Base-by-base conservation (phyloP, 2,797 vertebrate genomes). In the Pelodytes ibericus region DNA sequence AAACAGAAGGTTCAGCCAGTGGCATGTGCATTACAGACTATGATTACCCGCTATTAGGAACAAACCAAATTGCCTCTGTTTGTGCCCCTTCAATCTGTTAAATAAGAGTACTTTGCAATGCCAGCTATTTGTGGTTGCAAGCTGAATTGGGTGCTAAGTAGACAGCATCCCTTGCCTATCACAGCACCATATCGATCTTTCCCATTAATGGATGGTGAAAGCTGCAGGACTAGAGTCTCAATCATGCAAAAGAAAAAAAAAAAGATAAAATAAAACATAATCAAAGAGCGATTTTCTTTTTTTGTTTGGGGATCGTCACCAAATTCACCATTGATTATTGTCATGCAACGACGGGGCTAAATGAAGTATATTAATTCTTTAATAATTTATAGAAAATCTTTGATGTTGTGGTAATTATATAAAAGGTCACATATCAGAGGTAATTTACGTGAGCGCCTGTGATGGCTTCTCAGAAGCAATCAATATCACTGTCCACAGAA, bases 381-480 rank as follows among this genome's bases (percentile, higher is more conserved):
- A 96, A 97, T 96, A 96, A 98, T 98, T 97, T 95, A 98, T 97
- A 94, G 94, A 92, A 94, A 92, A 93, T 92, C 91, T 94, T 89
- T 92, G 94, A 96, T 96, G 94, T 95, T 94, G 89, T 92, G 90
- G 95, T 98, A 96, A 98, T 97, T 96, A 95, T 93, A 96, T 98
- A 96, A 97, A 95, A 96, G 95, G 96, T 97, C 96, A 97, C 96
- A 96, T 96, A 95, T 98, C 96, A 98, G 96, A 98, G 95, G 95
- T 95, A 96, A 97, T 98, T 96, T 97, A 94, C 94, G 93, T 94
- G 94, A 96, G 92, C 94, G 95, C 95, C 94, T 94, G 94, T 94
- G 94, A 97, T 97, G 94, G 94, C 94, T 95, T 94, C 93, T 88
- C 91, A 93, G 91, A 92, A 92, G 89, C 93, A 92, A 96, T 98